These are phyloP conservation scores for Holotrichia oblita DNA, from an alignment of 1,140 invertebrate genomes.

Conservation along the genomic window DNA sequence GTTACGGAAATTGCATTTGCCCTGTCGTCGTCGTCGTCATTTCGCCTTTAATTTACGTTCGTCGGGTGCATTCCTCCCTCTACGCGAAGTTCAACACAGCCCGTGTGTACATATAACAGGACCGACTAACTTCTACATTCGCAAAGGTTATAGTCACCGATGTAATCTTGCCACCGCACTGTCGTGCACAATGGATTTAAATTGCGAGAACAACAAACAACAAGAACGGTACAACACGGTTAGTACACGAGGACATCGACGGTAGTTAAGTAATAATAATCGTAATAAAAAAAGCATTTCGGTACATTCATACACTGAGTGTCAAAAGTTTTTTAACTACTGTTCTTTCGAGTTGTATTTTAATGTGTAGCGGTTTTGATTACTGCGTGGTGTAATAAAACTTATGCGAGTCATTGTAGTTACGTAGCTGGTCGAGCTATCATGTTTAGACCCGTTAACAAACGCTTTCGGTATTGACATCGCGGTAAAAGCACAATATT, in stretches of 20 bases:
- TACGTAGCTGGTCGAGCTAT: no score
- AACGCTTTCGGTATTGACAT: neutral
- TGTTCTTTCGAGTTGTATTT: no score
- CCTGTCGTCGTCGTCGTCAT: neutral
- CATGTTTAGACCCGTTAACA: no score
- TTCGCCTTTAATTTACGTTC: slow-evolving; percentile 29
- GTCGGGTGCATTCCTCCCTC: no score
- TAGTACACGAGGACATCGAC: neutral
- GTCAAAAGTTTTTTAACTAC: neutral
- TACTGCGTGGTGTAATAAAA: no score
- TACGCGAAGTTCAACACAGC: no score
- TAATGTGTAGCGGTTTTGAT: no score
- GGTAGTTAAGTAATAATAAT: neutral
- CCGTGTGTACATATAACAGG: neutral
- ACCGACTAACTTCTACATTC: neutral
- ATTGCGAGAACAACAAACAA: slow-evolving; percentile 29
- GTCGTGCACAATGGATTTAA: slow-evolving; percentile 35
- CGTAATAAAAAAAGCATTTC: neutral
- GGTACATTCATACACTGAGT: neutral
- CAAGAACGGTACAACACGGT: neutral
- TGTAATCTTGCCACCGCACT: neutral
- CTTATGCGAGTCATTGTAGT: no score
- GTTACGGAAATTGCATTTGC: slow-evolving; percentile 31
- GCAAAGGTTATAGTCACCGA: neutral
- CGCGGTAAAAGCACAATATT: slow-evolving; percentile 7